Evolutionary conservation across 1,140 invertebrate species (phyloP).

Genomic region (Doryteuthis pealeii): DNA sequence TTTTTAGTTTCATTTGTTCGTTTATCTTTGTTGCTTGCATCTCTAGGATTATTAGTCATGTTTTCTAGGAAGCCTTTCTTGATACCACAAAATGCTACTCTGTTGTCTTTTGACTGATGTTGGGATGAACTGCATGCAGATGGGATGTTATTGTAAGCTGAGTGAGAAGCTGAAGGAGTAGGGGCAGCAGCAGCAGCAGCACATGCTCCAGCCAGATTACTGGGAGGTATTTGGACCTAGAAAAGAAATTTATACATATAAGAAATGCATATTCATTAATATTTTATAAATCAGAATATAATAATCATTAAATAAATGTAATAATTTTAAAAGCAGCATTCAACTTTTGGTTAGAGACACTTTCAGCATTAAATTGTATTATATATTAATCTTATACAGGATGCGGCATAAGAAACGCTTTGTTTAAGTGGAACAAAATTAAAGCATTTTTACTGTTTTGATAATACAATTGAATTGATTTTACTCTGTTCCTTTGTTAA

Average conservation of each 20-base stretch:
- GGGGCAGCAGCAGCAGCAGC: background rate
- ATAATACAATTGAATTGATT: no score
- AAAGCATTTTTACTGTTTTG: no score
- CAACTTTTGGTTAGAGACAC: no score
- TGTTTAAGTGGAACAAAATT: no score
- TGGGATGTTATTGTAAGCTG: background rate
- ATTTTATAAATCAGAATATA: no score
- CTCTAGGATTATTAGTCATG: constrained; percentile 8
- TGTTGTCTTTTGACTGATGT: constrained; percentile 14
- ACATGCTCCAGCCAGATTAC: background rate
- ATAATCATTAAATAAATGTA: no score
- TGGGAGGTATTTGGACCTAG: background rate
- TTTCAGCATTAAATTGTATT: no score
- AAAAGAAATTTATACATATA: background rate
- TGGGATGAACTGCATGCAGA: background rate
- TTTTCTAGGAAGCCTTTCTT: constrained; percentile 45
- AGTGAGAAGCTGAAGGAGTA: background rate
- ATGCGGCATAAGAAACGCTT: no score
- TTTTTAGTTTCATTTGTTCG: constrained; percentile 15
- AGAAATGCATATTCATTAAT: no score
- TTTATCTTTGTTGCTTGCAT: constrained; percentile 9
- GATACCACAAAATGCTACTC: constrained; percentile 39
- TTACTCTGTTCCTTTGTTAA: no score
- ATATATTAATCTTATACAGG: no score
- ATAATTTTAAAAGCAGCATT: no score